Base-by-base conservation (phyloP, 2,797 vertebrate genomes). In the Leptatherina wallacei region DNA sequence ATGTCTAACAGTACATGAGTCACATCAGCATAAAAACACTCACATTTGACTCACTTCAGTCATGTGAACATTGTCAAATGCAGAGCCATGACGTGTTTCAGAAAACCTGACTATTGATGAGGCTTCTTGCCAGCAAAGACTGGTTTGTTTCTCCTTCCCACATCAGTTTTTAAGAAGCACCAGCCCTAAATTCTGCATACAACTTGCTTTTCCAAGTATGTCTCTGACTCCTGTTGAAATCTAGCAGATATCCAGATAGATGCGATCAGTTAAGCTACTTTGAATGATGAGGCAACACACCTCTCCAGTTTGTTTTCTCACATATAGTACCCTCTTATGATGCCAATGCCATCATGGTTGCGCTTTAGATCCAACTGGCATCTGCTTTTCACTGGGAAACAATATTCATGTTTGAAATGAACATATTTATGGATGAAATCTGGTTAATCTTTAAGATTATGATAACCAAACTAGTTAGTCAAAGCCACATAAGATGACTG, bases 361-460 rank as follows among this genome's bases (percentile, higher is more conserved):
- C 3, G 11, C 10, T 52, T 24, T 24, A 52, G 22, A 27, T 1
- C 22, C 11, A 24, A 13, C 20, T 49, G 47, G 8, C 8, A 10
- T 42, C 5, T 42, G 14, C 2, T 18, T 16, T 42, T 65, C 22
- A 54, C 63, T 3, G 32, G 35, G 49, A 18, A 27, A 13, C 62
- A 52, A 40, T 29, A n/a, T 56, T 65, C 27, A 40, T 55, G 51
- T 32, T 22, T 12, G 35, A 27, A 56, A 56, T 24, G 5, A 30
- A 20, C 27, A 35, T 66, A 65, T 65, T 56, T 56, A 55, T 42
- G 12, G 64, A 12, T 40, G 35, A 55, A 56, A 66, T 47, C 18
- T n/a, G 10, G 20, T 38, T 13, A 0, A 13, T 38, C 13, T 38
- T 38, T n/a, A n/a, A 32, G 30, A 32, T 3, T 32, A 47, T 9